Base-by-base conservation (phyloP, 2,888 invertebrate genomes). In the Brachyopa scutellaris region DNA sequence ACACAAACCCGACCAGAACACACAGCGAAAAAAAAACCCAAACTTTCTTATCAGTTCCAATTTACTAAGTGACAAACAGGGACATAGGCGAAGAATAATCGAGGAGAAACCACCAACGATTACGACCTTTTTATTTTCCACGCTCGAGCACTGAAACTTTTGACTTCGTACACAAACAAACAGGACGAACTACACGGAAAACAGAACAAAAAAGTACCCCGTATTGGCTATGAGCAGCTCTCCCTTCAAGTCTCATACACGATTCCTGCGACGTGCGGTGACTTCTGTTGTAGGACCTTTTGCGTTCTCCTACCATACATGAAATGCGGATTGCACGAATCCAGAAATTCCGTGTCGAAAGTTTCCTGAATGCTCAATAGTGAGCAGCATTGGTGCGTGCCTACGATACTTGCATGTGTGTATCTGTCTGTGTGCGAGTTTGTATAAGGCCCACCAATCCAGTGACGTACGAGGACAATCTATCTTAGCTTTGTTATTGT, bases 281-380 rank as follows among this genome's bases (percentile, higher is more conserved):
- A 70, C 82, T 82, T 59, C 77, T 77, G 77, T n/a, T 72, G 82
- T 82, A 82, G 82, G 82, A 83, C 83, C 83, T 78, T 78, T 76
- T 83, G 66, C 78, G 83, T 83, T 78, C 83, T 83, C 78, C 83
- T 77, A 83, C 83, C 78, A 78, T 83, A 78, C 83, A 83, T 83
- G 78, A 83, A 83, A 78, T 83, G 78, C 67, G 78, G 57, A 83
- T 83, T 72, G 83, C 83, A 83, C 61, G 69, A 77, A 82, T 70
- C 77, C 82, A 70, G 70, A 76, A 82, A 82, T 77, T 77, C 77
- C 77, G 82, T 82, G 82, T 77, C 82, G 82, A 82, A 82, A 82
- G 82, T 82, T 82, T 82, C 77, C 77, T 82, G 77, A 82, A 77
- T 72, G 49, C 83, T 72, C 72, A 40, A 72, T 66, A 72, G 59